Evolutionary conservation across 2,888 invertebrate species (phyloP), one percentile per base, ranked within the genome.

Genomic region (Dryobotodes eremita): DNA sequence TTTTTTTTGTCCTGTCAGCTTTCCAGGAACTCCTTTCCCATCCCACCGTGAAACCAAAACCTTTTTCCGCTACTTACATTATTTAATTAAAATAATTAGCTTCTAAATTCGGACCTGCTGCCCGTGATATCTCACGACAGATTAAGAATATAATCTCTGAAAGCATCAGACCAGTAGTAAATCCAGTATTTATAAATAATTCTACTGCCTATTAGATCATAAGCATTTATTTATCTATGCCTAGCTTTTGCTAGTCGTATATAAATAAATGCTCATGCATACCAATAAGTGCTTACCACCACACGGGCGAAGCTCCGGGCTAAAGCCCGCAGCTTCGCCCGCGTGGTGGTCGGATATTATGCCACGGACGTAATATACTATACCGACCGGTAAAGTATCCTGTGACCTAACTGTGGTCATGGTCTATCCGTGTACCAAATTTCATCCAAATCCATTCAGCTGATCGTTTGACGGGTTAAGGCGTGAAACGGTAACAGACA

Each of bases 101-200:
- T 2, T 50, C 62, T 31, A 26, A 85, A 53, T 85, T 36, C 83
- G 72, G 23, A 11, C 46, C 85, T 85, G 86, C 15, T 31, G n/a
- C 26, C 1, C 0, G 17, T 36, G 46, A 48, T 53, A 65, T 66
- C 76, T 76, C 62, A 64, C 17, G 8, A 36, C 13, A 48, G 70
- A 82, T 81, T 77, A 82, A 72, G 50, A 79, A 50, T 48, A 23
- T 59, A 62, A 86, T 76, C 62, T 69, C 48, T 53, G 20, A 72
- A 65, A 59, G 48, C 62, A 42, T 65, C 62, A 82, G 69, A 79
- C 68, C 78, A 46, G 78, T 82, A 85, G 75, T 75, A 50, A 70
- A 71, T 77, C 70, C 64, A 71, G 68, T 75, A 78, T 70, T 23
- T 61, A 64, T 53, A 59, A 70, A 59, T 75, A 55, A 53, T 48